Conservation (phyloP, 2,888 invertebrate genomes). For the Hofmannophila pseudospretella region DNA sequence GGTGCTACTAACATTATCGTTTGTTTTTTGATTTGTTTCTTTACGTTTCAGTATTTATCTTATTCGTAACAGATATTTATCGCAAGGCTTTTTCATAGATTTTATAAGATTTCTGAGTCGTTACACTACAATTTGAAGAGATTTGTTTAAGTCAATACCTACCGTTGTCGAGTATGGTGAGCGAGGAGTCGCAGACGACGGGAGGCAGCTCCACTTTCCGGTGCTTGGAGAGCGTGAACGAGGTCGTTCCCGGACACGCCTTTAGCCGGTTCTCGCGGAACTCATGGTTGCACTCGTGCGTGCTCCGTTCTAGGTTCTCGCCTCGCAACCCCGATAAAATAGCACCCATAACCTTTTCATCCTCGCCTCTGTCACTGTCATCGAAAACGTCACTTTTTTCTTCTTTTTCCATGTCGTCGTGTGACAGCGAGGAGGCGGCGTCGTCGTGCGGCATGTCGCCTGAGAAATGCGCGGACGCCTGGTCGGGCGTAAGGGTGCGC, state of each 20-base stretch:
- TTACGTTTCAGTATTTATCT: too few relatives aligned
- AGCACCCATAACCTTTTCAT: conserved; percentile 67
- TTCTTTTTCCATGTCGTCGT: conserved; percentile 54
- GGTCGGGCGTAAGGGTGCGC: conserved; percentile 45
- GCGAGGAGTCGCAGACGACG: conserved; percentile 50
- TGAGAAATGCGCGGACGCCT: conserved; percentile 21
- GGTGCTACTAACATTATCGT: too few relatives aligned
- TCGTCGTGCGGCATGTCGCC: conserved; percentile 59
- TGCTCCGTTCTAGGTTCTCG: conserved; percentile 38
- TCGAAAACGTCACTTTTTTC: conserved; percentile 57
- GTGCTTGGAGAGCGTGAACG: conserved; percentile 80
- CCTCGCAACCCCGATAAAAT: conserved; percentile 47
- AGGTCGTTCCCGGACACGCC: conserved; percentile 60
- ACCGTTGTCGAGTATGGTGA: conserved; percentile 58
- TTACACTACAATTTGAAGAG: too few relatives aligned
- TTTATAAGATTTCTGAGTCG: too few relatives aligned
- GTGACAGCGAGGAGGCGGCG: conserved; percentile 47
- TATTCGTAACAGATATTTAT: too few relatives aligned
- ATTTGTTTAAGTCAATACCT: conserved; percentile 17
- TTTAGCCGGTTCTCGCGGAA: conserved; percentile 67
- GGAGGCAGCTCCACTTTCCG: conserved; percentile 80
- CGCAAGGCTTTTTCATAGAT: too few relatives aligned
- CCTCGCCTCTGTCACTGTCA: conserved; percentile 60
- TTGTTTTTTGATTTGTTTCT: too few relatives aligned
- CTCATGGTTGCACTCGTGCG: conserved; percentile 62